A percentile compares a stretch with the other conserved stretches of the same genome.
These are phyloP conservation scores for Phenacoccus solenopsis DNA, from an alignment of 1,140 invertebrate species.

Conservation along the genomic window DNA sequence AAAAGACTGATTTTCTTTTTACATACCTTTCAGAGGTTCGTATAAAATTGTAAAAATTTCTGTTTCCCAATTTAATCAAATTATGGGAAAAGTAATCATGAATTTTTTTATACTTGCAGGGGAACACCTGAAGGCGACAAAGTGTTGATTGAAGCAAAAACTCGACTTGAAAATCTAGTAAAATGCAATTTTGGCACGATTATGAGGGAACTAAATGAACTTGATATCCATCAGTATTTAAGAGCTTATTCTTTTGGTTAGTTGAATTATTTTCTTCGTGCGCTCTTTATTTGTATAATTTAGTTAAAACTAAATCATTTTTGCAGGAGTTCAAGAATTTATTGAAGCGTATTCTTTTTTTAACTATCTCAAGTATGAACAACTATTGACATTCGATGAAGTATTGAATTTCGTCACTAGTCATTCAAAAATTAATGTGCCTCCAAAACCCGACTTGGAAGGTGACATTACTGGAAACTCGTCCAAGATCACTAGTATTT, in stretches of 20 bases:
- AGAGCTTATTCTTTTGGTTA: constrained; percentile 51
- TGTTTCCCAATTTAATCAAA: not conserved
- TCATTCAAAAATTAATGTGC: not conserved
- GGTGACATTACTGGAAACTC: not conserved
- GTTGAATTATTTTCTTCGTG: too few species aligned
- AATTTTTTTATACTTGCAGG: constrained; percentile 19
- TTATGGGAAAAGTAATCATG: not conserved
- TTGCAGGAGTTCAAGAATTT: constrained; percentile 68
- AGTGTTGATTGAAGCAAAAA: constrained; percentile 51
- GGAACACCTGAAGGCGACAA: constrained; percentile 24
- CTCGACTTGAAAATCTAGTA: constrained; percentile 45
- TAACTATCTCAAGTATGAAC: constrained; percentile 43
- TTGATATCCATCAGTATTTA: constrained; percentile 60
- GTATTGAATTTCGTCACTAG: constrained; percentile 28
- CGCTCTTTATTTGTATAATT: too few species aligned
- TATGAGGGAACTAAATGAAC: constrained; percentile 53
- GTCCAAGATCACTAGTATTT: too few species aligned
- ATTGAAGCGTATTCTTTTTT: constrained; percentile 71
- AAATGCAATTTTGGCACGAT: constrained; percentile 49
- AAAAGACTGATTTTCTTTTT: constrained; percentile 80
- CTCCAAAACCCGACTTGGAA: not conserved
- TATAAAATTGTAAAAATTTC: not conserved
- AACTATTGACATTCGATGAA: constrained; percentile 36
- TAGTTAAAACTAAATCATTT: constrained; percentile 19
- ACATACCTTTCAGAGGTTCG: constrained; percentile 49